phyloP scores from a whole-genome alignment of 2,797 vertebrate species.

The Protosalanx chinensis region DNA sequence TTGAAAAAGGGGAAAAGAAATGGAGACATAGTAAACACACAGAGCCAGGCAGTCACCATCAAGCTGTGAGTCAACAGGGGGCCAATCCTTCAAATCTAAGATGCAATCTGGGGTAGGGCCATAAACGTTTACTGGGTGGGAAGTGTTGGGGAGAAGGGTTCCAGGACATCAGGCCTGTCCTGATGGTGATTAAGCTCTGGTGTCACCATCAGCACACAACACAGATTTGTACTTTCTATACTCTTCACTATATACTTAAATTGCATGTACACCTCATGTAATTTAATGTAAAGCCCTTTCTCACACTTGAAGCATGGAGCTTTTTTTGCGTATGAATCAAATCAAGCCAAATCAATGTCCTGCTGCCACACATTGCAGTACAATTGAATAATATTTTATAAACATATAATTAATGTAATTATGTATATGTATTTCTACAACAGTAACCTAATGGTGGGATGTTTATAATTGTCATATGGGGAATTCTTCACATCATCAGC shows the following conservation, averaged over 20 bases:
- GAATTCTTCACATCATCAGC: not conserved
- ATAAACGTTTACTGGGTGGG: slow-evolving; percentile 75
- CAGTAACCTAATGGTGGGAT: too few species aligned
- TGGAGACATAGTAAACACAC: slow-evolving; percentile 64
- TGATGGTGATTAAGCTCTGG: slow-evolving; percentile 60
- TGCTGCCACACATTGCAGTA: too few species aligned
- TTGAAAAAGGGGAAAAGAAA: slow-evolving; percentile 51
- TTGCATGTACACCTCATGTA: too few species aligned
- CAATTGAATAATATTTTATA: too few species aligned
- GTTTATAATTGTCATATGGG: not conserved
- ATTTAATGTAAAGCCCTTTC: too few species aligned
- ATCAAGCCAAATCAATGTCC: too few species aligned
- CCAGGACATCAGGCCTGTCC: slow-evolving; percentile 55
- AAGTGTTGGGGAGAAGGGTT: slow-evolving; percentile 59
- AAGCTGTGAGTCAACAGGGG: slow-evolving; percentile 73
- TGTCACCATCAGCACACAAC: not conserved
- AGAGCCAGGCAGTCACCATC: slow-evolving; percentile 59
- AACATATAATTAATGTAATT: too few species aligned
- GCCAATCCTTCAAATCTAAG: slow-evolving; percentile 69
- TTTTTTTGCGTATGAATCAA: too few species aligned
- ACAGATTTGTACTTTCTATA: too few species aligned
- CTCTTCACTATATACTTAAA: too few species aligned
- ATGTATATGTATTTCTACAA: too few species aligned
- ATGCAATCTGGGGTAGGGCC: slow-evolving; percentile 68
- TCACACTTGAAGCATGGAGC: too few species aligned